Percentiles rank a stretch among this genome's conserved stretches.
Conservation (phyloP, 2,113 vertebrate genomes). For the Australoheros scitulus region DNA sequence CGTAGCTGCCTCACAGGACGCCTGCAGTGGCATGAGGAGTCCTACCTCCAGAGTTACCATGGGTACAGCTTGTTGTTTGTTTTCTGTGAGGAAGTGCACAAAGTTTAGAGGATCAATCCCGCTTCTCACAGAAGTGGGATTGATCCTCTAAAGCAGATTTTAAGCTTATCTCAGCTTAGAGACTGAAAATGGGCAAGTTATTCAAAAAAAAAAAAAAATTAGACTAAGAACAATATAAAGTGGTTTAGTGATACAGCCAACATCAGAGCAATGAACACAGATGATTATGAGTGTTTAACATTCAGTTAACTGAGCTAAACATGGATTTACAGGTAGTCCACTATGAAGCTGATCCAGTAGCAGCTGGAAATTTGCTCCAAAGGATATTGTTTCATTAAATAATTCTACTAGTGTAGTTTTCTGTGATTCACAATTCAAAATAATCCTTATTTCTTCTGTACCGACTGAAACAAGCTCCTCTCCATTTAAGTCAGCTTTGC, state of each 20-base stretch:
- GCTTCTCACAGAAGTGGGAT: not conserved
- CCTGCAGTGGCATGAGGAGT: constrained; percentile 72
- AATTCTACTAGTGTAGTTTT: too few species aligned
- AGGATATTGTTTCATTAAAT: too few species aligned
- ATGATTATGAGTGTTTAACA: too few species aligned
- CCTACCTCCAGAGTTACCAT: constrained; percentile 71
- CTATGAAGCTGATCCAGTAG: too few species aligned
- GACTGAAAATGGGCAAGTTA: not conserved
- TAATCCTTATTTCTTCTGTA: not conserved
- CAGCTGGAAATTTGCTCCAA: too few species aligned
- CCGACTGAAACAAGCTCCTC: not conserved
- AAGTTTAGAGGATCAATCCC: not conserved
- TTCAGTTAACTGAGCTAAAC: too few species aligned
- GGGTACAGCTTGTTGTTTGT: constrained; percentile 56
- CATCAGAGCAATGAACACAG: not conserved
- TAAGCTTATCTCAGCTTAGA: not conserved
- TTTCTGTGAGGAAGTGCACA: not conserved
- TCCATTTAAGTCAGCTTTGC: too few species aligned
- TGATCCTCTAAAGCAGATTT: not conserved
- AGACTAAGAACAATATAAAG: too few species aligned
- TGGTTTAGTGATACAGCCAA: not conserved
- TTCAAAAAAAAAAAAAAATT: too few species aligned
- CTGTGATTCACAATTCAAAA: too few species aligned
- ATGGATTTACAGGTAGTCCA: too few species aligned
- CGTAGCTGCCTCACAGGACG: constrained; percentile 64